Evolutionary conservation across 2,888 invertebrate genomes (phyloP).

Genomic region (Sarcophaga subvicina): DNA sequence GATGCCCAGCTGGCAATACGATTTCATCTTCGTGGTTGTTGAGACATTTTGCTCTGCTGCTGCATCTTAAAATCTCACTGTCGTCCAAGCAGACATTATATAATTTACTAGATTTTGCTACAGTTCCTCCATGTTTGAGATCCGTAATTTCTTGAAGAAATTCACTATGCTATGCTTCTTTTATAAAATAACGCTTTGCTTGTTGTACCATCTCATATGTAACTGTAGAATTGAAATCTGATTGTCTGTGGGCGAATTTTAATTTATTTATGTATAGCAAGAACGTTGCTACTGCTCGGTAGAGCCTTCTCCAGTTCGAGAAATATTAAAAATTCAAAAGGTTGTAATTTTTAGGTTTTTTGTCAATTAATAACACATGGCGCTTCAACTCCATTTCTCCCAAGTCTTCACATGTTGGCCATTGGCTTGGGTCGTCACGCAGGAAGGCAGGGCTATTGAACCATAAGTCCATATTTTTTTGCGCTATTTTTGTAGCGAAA

Average conservation of each 20-base stretch:
- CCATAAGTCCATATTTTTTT: slow-evolving; percentile 37
- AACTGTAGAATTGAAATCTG: background rate
- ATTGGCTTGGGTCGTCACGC: background rate
- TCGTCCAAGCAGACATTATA: background rate
- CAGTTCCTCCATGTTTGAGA: slow-evolving; percentile 47
- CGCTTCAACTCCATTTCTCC: background rate
- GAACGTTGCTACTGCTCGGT: slow-evolving; percentile 58
- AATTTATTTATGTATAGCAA: slow-evolving; percentile 39
- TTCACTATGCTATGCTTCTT: background rate
- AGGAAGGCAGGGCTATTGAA: slow-evolving; percentile 56
- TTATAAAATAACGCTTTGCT: slow-evolving; percentile 19
- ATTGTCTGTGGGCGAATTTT: slow-evolving; percentile 26
- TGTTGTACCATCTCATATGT: slow-evolving; percentile 11
- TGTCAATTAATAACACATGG: background rate
- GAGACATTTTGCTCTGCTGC: slow-evolving; percentile 25
- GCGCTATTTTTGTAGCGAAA: too few relatives aligned
- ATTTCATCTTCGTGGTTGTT: slow-evolving; percentile 52
- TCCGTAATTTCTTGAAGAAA: slow-evolving; percentile 27
- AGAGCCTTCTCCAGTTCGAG: slow-evolving; percentile 46
- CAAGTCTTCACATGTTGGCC: slow-evolving; percentile 37
- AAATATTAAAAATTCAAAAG: too few relatives aligned
- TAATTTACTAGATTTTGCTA: slow-evolving; percentile 48
- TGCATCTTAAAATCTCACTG: too few relatives aligned
- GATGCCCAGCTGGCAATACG: slow-evolving; percentile 12
- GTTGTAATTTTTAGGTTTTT: too few relatives aligned